Base-by-base conservation (phyloP, 1,140 invertebrate species). In the Catajapyx aquilonaris region DNA sequence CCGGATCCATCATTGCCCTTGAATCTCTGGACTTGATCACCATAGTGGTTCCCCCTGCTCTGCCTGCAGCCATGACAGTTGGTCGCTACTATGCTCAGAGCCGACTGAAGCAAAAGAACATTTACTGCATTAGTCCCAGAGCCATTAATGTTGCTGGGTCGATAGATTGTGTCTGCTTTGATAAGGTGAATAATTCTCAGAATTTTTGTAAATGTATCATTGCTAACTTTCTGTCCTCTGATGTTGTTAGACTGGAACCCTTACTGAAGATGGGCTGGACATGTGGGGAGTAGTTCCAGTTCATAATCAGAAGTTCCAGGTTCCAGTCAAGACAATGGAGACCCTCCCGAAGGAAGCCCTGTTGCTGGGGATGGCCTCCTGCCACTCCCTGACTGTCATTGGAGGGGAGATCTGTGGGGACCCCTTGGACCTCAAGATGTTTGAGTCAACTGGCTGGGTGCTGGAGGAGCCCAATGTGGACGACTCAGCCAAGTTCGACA, bases 51-150 rank as follows among this genome's bases (percentile, higher is more conserved):
- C 90, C 90, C 4, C 90, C 90, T 4, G 86, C 86, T 3, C 54
- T 93, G 7, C 87, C 86, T 11, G 86, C 87, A 11, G 88, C 88
- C 5, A 90, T 95, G 79, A 88, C 87, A 1, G 80, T 88, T 3
- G 87, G 86, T 25, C 64, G 72, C 51, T 66, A 79, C 22, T 76
- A 80, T 47, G 88, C 86, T 22, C 84, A 93, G 56, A 66, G 62
- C 39, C 62, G 88, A 2, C 57, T 94, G 13, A 72, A 77, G 52
- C 69, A 67, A 17, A 71, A 76, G 46, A 55, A 56, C 36, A 86
- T 95, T 46, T 93, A 78, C 53, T 94, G 88, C 47, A 90, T 90
- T 25, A 87, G 79, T 44, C 87, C 88, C 3, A 67, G 76, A 4
- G 69, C 76, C 1, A 93, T 95, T 42, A 90, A 90, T 50, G 75